These are phyloP conservation scores for Pristionchus japonicus DNA, from an alignment of 2,888 invertebrate genomes.

Conservation along the genomic window DNA sequence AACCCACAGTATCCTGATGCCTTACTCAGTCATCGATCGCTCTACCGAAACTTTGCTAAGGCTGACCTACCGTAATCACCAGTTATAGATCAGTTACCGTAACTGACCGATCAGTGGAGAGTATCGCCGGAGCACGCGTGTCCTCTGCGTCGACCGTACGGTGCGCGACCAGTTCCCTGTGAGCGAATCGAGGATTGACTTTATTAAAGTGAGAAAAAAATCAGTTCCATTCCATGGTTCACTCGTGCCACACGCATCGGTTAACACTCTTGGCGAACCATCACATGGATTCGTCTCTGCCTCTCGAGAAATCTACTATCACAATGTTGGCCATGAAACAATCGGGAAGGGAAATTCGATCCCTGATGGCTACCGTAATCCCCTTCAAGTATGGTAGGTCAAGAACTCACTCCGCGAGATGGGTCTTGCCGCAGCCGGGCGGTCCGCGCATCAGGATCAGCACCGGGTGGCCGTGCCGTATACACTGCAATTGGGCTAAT, in stretches of 20 bases:
- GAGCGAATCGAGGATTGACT: not conserved
- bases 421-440: slow-evolving; percentile 43
- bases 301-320: no score
- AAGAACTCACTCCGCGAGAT: slow-evolving; percentile 33
- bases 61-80: not conserved
- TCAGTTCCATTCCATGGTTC: not conserved
- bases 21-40: not conserved
- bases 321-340: no score
- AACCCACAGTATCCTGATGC: not conserved
- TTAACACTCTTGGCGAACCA: not conserved
- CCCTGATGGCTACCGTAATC: not conserved
- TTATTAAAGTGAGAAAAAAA: not conserved
- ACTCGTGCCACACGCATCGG: not conserved
- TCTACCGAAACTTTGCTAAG: not conserved
- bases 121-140: slow-evolving; percentile 14
- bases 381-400: not conserved
- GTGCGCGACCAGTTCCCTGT: not conserved
- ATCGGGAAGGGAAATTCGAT: no score
- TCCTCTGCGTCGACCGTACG: slow-evolving; percentile 19
- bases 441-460: slow-evolving; percentile 44
- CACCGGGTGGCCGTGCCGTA: slow-evolving; percentile 31
- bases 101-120: slow-evolving; percentile 37
- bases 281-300: no score
- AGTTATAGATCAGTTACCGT: not conserved
- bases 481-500: slow-evolving; percentile 23